Percentiles rank a stretch among this genome's conserved stretches.
Evolutionary conservation across 2,797 vertebrate genomes (phyloP).

Genomic region (Chromobotia macracanthus): DNA sequence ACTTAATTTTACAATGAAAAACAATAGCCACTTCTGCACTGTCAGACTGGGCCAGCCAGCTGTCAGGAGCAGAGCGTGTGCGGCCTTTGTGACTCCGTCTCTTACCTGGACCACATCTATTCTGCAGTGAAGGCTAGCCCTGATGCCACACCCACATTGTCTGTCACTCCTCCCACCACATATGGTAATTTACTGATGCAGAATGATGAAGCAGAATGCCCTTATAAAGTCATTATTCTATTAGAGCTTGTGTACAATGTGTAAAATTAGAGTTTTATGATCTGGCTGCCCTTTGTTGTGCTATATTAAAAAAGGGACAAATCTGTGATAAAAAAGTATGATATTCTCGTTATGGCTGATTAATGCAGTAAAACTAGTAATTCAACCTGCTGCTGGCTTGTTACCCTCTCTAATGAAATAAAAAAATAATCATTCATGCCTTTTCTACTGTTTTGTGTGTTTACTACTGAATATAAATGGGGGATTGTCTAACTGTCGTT

Average conservation of each 20-base stretch:
- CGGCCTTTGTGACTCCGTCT: no score
- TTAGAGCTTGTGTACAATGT: conserved; percentile 30
- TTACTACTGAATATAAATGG: conserved; percentile 28
- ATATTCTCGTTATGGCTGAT: conserved; percentile 60
- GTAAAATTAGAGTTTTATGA: conserved; percentile 49
- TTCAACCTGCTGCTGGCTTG: conserved; percentile 65
- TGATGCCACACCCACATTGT: no score
- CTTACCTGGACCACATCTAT: no score
- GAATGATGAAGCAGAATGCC: conserved; percentile 2
- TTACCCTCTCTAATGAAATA: conserved; percentile 69
- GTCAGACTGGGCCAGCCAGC: no score
- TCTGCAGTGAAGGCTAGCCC: no score
- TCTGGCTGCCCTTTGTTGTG: conserved; percentile 61
- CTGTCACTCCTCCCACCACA: neutral
- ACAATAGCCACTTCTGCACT: no score
- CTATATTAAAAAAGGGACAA: conserved; percentile 60
- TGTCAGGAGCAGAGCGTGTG: no score
- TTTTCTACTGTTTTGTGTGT: conserved; percentile 40
- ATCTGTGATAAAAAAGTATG: conserved; percentile 62
- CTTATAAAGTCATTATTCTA: conserved; percentile 33
- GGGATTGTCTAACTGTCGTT: conserved; percentile 20
- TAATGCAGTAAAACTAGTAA: conserved; percentile 64
- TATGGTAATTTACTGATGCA: conserved; percentile 27
- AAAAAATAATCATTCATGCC: conserved; percentile 65
- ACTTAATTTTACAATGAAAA: no score